phyloP scores from a whole-genome alignment of 2,888 invertebrate species.

The Pandemis cinnamomeana region DNA sequence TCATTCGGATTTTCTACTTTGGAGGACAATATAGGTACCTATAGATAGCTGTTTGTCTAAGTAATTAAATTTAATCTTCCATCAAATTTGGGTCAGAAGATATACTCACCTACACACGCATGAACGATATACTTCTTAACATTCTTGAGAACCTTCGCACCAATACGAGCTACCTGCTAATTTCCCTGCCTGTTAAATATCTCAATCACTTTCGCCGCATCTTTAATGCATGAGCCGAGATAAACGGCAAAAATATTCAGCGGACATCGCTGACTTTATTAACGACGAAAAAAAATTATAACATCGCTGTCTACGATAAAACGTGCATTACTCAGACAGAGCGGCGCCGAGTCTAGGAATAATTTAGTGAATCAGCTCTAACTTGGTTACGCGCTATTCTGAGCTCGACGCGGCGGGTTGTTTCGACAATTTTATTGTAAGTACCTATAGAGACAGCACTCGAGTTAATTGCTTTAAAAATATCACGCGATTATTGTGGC shows the following conservation, averaged over 20 bases:
- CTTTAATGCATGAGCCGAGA: conserved; percentile 66
- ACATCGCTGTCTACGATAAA: conserved; percentile 42
- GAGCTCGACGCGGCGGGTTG: conserved; percentile 27
- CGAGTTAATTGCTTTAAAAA: conserved; percentile 13
- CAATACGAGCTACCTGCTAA: neutral
- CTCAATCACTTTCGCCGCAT: conserved; percentile 52
- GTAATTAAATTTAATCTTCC: too few species aligned
- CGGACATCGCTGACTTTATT: conserved; percentile 51
- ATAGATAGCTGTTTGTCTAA: too few species aligned
- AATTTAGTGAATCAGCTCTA: conserved; percentile 41
- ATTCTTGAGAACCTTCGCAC: too few species aligned
- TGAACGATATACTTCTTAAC: too few species aligned
- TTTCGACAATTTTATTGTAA: conserved; percentile 21
- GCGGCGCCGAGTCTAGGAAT: conserved; percentile 46
- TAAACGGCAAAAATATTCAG: conserved; percentile 54
- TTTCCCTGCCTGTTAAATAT: conserved; percentile 31
- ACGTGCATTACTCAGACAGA: conserved; percentile 46
- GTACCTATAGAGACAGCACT: neutral
- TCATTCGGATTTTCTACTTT: too few species aligned
- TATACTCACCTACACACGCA: too few species aligned
- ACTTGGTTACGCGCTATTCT: conserved; percentile 35
- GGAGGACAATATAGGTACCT: too few species aligned
- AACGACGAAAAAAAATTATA: conserved; percentile 48
- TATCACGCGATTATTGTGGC: neutral
- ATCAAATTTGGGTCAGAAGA: too few species aligned